Evolutionary conservation across 2,797 vertebrate genomes (phyloP).

Genomic region (Leuciscus waleckii): DNA sequence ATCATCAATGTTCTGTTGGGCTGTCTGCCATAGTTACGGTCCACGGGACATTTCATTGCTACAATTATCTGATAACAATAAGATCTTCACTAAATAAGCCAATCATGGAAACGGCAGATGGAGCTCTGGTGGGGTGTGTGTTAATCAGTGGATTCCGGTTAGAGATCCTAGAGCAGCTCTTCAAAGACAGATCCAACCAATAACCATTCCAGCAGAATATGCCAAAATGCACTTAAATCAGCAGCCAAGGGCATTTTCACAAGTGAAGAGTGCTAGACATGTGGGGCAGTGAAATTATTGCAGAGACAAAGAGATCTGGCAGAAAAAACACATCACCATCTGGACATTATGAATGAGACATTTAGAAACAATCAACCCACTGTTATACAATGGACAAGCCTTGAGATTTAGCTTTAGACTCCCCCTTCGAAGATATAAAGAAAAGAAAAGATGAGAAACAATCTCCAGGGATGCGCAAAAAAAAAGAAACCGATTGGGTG

Average conservation of each 20-base stretch:
- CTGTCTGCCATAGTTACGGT: not conserved
- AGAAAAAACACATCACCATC: slow-evolving; percentile 45
- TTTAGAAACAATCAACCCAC: slow-evolving; percentile 44
- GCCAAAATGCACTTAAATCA: slow-evolving; percentile 48
- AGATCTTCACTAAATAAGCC: not conserved
- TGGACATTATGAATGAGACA: slow-evolving; percentile 52
- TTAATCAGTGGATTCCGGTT: not conserved
- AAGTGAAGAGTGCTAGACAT: slow-evolving; percentile 41
- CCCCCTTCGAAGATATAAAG: not conserved
- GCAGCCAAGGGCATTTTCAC: slow-evolving; percentile 48
- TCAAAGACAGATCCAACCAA: slow-evolving; percentile 30
- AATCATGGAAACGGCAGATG: slow-evolving; percentile 41
- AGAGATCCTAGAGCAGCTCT: slow-evolving; percentile 26
- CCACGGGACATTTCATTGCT: not conserved
- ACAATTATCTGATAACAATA: slow-evolving; percentile 29
- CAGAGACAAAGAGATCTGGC: slow-evolving; percentile 46
- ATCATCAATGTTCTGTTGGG: not conserved
- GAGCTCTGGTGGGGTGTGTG: slow-evolving; percentile 21
- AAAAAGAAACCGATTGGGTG: not conserved
- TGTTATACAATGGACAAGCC: slow-evolving; percentile 6
- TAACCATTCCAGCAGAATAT: slow-evolving; percentile 31
- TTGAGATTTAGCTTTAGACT: slow-evolving; percentile 6
- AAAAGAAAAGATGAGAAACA: slow-evolving; percentile 5
- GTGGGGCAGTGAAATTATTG: slow-evolving; percentile 40
- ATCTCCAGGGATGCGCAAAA: not conserved